Evolutionary conservation across 2,113 vertebrate genomes (phyloP), one percentile per base, ranked within the genome.

Genomic region (Apteryx mantelli): DNA sequence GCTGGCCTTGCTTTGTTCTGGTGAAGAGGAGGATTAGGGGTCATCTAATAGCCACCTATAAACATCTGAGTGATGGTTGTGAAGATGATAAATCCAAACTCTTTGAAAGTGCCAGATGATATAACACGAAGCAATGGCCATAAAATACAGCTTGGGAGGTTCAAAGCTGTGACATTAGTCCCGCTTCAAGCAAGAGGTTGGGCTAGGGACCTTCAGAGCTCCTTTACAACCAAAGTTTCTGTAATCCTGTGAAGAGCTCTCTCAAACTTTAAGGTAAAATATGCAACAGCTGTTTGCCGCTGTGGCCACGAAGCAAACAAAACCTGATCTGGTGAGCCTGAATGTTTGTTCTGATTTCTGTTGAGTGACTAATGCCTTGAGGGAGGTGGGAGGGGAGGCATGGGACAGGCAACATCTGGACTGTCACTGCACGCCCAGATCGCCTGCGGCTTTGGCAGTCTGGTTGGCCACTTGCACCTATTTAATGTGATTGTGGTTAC

Each of bases 321-420:
- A 93, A 94, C 92, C 86, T 89, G 96, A 58, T 76, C 88, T 92
- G 89, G 89, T 5, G 3, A 82, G 96, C 32, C 74, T 93, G 91
- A 95, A 94, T 92, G 95, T 94, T 95, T 96, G 95, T 96, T 96
- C 93, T 91, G 85, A 55, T 92, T 84, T 96, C 92, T 90, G 82
- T 66, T 14, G 63, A 81, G 90, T 96, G 96, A 97, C 85, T 96
- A 96, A 96, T 95, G 82, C 93, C 0, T 3, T 48, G 79, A 83
- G 95, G 95, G 95, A 93, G 87, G 91, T 91, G 93, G 93, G 82
- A 94, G 63, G 77, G 77, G 40, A 90, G 85, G 85, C 89, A 90
- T 11, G 0, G 5, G 91, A 94, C 19, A 0, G 68, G 82, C 88
- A 97, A 94, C 95, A 94, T 96, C 93, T 97, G 96, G 85, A 36